A percentile compares a stretch with the other conserved stretches of the same genome.
phyloP scores from a whole-genome alignment of 2,888 invertebrate genomes.

The Meliscaeva auricollis region DNA sequence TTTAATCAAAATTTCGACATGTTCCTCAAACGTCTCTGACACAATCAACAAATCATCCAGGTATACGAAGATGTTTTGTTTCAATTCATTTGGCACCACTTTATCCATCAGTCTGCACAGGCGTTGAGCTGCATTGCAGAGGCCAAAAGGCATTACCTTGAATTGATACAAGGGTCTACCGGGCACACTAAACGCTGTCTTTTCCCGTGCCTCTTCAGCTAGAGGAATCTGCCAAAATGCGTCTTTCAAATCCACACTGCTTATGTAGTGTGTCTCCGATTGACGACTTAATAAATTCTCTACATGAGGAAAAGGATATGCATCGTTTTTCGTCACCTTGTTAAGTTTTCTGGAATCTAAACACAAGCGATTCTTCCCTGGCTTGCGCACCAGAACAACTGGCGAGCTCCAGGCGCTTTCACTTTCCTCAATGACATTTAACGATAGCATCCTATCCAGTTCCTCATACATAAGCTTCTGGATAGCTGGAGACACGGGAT shows the following conservation, averaged over 20 bases:
- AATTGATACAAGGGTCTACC: slow-evolving; percentile 18
- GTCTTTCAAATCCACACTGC: slow-evolving; percentile 13
- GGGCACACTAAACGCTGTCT: slow-evolving; percentile 34
- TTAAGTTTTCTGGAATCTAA: slow-evolving; percentile 78
- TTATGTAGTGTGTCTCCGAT: slow-evolving; percentile 45
- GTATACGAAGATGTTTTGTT: slow-evolving; percentile 25
- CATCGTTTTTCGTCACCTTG: slow-evolving; percentile 74
- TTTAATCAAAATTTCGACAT: not conserved
- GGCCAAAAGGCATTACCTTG: slow-evolving; percentile 12
- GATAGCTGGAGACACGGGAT: slow-evolving; percentile 54
- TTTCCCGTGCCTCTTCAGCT: slow-evolving; percentile 15
- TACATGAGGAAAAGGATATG: slow-evolving; percentile 63
- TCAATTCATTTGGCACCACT: slow-evolving; percentile 30
- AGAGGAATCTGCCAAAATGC: slow-evolving; percentile 35
- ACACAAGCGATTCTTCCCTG: slow-evolving; percentile 77
- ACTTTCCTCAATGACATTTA: slow-evolving; percentile 77
- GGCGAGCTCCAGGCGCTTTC: slow-evolving; percentile 79
- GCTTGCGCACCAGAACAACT: slow-evolving; percentile 64
- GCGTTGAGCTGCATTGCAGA: slow-evolving; percentile 18
- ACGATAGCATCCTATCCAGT: slow-evolving; percentile 78
- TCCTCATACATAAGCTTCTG: slow-evolving; percentile 69
- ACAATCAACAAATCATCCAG: slow-evolving; percentile 36
- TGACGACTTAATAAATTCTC: slow-evolving; percentile 77
- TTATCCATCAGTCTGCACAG: slow-evolving; percentile 17
- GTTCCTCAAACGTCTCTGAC: slow-evolving; percentile 39